phyloP scores from a whole-genome alignment of 2,888 invertebrate species.

The Loripinus fragilis region DNA sequence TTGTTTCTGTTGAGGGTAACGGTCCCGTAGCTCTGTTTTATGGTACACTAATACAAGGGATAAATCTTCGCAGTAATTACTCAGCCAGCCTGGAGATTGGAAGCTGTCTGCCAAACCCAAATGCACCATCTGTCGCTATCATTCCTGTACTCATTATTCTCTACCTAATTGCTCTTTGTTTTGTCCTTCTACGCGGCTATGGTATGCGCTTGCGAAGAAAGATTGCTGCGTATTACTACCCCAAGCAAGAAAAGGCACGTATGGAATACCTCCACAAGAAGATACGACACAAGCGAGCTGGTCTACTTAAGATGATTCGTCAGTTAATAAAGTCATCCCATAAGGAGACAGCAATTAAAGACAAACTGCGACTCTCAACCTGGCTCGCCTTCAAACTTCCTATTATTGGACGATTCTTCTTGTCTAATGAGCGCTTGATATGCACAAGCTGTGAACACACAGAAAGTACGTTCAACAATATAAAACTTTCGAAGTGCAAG shows the following conservation, averaged over 20 bases:
- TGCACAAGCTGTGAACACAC: constrained; percentile 56
- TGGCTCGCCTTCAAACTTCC: constrained; percentile 49
- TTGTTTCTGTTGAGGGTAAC: constrained; percentile 52
- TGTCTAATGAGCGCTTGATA: constrained; percentile 25
- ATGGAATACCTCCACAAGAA: constrained; percentile 61
- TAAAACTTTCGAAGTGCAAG: constrained; percentile 38
- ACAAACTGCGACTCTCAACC: constrained; percentile 48
- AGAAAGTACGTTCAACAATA: constrained; percentile 41
- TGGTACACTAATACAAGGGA: constrained; percentile 37
- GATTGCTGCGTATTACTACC: constrained; percentile 61
- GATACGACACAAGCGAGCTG: constrained; percentile 58
- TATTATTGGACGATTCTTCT: constrained; percentile 30
- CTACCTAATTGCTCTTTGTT: constrained; percentile 51
- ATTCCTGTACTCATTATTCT: constrained; percentile 51
- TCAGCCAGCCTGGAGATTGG: constrained; percentile 49
- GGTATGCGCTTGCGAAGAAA: constrained; percentile 58
- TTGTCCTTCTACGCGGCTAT: constrained; percentile 60
- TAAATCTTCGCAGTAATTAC: constrained; percentile 44
- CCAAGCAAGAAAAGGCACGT: constrained; percentile 57
- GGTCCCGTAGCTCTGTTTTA: constrained; percentile 60
- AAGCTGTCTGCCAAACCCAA: constrained; percentile 59
- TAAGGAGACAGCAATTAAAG: constrained; percentile 52
- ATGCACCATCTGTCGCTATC: constrained; percentile 38
- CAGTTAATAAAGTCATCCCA: constrained; percentile 54
- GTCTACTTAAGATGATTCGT: constrained; percentile 53